A percentile compares a stretch with the other conserved stretches of the same genome.
Conservation (phyloP, 2,113 vertebrate genomes). For the Alethe diademata region DNA sequence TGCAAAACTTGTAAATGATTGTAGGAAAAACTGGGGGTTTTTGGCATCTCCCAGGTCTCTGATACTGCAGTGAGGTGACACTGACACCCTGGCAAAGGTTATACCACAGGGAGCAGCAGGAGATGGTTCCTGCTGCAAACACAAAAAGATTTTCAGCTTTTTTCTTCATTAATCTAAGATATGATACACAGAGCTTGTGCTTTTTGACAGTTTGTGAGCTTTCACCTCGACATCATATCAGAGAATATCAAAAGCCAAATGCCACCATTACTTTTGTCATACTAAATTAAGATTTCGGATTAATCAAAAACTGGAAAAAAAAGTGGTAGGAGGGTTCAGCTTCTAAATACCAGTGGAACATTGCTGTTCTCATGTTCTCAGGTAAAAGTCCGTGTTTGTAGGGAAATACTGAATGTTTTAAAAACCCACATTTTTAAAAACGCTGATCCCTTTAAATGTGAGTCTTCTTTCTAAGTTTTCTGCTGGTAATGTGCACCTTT, state of each 20-base stretch:
- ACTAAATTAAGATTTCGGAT: background rate
- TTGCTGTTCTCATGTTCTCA: background rate
- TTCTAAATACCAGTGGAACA: background rate
- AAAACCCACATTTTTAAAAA: background rate
- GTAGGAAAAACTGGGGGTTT: background rate
- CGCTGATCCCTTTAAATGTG: background rate
- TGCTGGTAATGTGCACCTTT: background rate
- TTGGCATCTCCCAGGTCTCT: background rate
- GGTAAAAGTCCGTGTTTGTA: background rate
- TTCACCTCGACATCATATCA: fast-evolving
- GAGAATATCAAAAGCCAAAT: background rate
- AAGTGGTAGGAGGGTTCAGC: background rate
- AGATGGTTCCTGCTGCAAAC: background rate
- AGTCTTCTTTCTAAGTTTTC: background rate
- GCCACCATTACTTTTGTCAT: background rate
- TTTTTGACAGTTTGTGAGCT: background rate
- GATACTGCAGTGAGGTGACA: background rate
- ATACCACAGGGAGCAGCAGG: background rate
- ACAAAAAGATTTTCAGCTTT: background rate
- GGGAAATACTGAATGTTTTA: background rate
- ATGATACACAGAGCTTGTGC: background rate
- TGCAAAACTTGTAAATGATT: background rate
- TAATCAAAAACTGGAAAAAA: background rate
- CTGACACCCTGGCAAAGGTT: background rate
- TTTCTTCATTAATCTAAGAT: background rate